Conservation (phyloP, 2,797 vertebrate genomes). For the Amphiprion clarkii region DNA sequence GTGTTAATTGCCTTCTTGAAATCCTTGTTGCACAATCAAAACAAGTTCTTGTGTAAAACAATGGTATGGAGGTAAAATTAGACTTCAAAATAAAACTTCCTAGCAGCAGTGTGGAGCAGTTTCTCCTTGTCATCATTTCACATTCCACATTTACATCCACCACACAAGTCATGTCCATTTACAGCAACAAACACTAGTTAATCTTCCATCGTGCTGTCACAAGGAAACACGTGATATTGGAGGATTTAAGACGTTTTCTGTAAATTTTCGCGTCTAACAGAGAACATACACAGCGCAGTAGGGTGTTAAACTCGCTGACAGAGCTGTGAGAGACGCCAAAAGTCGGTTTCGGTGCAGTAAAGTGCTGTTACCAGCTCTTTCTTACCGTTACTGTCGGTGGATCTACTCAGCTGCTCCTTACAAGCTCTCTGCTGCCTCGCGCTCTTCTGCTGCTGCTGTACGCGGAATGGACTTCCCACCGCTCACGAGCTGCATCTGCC, state of each 20-base stretch:
- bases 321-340: not conserved
- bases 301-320: not conserved
- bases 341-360: not conserved
- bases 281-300: not conserved
- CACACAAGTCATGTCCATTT: slow-evolving; percentile 13
- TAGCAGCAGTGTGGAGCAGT: slow-evolving; percentile 15
- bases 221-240: not conserved
- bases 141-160: slow-evolving; percentile 25
- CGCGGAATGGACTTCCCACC: slow-evolving; percentile 60
- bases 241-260: not conserved
- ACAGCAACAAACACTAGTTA: not conserved
- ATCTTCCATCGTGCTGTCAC: not conserved
- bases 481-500: slow-evolving; percentile 40
- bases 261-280: not conserved
- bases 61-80: slow-evolving; percentile 40
- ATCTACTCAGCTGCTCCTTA: slow-evolving; percentile 38
- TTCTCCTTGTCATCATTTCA: slow-evolving; percentile 26
- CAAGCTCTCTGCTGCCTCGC: slow-evolving; percentile 46
- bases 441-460: slow-evolving; percentile 43
- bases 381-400: slow-evolving; percentile 54
- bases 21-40: slow-evolving; percentile 70
- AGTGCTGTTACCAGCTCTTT: not conserved
- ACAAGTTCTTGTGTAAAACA: slow-evolving; percentile 67
- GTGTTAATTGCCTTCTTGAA: slow-evolving; percentile 63
- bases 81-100: slow-evolving; percentile 29